Evolutionary conservation across 2,113 vertebrate species (phyloP), one percentile per base, ranked within the genome.

Genomic region (Hiodon tergisus): DNA sequence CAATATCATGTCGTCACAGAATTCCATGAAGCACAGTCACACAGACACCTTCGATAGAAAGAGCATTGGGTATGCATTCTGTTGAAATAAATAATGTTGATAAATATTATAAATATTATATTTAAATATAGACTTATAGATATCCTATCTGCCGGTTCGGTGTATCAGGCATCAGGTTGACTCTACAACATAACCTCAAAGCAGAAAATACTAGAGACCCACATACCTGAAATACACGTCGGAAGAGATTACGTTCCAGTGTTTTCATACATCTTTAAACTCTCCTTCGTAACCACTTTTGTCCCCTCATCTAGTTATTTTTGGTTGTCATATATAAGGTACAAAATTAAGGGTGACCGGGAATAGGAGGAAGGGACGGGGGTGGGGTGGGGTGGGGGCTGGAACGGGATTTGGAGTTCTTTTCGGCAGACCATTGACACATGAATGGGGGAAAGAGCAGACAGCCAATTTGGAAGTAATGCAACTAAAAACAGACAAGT

Each of bases 401-500:
- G 88, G 89, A 85, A 89, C 80, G 84, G 89, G 87, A 86, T 89
- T 90, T 88, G 87, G 85, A 76, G 73, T 79, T 91, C 90, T 88
- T 91, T 93, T 92, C 91, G 91, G 90, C 85, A 79, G 88, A 78
- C 89, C 88, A 87, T 83, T 89, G 92, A 91, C 90, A 91, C 86
- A 87, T 90, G 88, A 87, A 89, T 87, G 86, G 87, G 83, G 81
- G 75, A 59, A 86, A 88, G 84, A 87, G 87, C 87, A 87, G 91
- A 90, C 89, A 89, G 89, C 88, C 90, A 90, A 91, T 91, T 92
- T 92, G 89, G 86, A 85, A 91, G 89, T 92, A 91, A 93, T 89
- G 90, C 90, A 91, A 90, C 88, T 91, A 90, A 93, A 92, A 92
- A 92, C 88, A 91, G 91, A 92, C 89, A 90, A 93, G 90, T 91